Evolutionary conservation across 2,888 invertebrate genomes (phyloP).

Genomic region (Clunio marinus): DNA sequence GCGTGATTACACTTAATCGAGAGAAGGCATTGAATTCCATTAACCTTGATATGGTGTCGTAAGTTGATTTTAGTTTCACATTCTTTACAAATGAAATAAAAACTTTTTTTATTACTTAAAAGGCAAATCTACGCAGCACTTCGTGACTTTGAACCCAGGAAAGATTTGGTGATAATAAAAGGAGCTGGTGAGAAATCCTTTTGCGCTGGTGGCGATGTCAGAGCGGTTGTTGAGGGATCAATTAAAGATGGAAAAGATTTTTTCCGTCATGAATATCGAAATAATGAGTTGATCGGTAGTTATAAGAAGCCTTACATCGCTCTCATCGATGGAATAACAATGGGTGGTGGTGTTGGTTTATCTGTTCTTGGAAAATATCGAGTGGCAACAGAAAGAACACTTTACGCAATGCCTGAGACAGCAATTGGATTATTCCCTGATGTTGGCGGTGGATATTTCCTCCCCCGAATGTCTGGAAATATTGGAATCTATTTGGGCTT

Average conservation of each 20-base stretch:
- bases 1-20: constrained; percentile 68
- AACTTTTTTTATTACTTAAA: not conserved
- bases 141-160: constrained; percentile 69
- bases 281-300: constrained; percentile 75
- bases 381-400: constrained; percentile 88
- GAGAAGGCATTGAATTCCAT: constrained; percentile 76
- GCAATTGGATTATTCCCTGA: constrained; percentile 97
- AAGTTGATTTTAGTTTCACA: not conserved
- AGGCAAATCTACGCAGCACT: constrained; percentile 63
- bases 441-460: constrained; percentile 90
- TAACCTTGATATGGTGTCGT: constrained; percentile 65
- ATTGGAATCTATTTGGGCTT: constrained; percentile 86
- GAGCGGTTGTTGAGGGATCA: constrained; percentile 48
- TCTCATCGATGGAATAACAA: constrained; percentile 89
- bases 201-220: constrained; percentile 98
- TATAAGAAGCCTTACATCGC: constrained; percentile 89
- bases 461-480: constrained; percentile 78
- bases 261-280: constrained; percentile 76
- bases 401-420: constrained; percentile 81
- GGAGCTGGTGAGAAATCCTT: constrained; percentile 89
- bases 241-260: constrained; percentile 59
- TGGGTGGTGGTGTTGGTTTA: constrained; percentile 96
- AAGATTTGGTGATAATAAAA: constrained; percentile 68
- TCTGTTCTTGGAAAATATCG: constrained; percentile 92
- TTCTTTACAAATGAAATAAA: too few species aligned